Conservation (phyloP, 2,888 invertebrate species). For the Aleiodes testaceus region DNA sequence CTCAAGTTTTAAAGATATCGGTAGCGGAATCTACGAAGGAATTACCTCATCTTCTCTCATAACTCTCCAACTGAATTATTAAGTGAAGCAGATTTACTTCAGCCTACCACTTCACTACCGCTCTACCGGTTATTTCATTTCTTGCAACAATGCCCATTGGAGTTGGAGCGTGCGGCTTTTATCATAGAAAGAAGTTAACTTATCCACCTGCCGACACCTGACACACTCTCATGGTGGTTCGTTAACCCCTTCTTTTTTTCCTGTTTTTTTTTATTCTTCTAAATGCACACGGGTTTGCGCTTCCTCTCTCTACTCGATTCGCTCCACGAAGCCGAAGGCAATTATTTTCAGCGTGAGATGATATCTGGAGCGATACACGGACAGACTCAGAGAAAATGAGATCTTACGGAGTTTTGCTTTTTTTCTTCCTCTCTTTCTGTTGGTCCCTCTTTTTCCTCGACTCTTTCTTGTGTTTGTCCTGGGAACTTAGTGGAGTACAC, state of each 20-base stretch:
- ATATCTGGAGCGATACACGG: slow-evolving; percentile 39
- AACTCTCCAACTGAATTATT: not conserved
- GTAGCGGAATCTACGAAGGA: too few species aligned
- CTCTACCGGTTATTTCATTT: not conserved
- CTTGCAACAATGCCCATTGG: not conserved
- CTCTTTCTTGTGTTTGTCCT: not conserved
- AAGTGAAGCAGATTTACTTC: too few species aligned
- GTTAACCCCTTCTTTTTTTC: slow-evolving; percentile 16
- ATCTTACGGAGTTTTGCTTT: not conserved
- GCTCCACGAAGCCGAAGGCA: slow-evolving; percentile 27
- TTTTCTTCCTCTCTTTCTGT: not conserved
- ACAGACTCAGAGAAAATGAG: slow-evolving; percentile 13
- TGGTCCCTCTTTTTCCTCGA: not conserved
- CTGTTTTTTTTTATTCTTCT: slow-evolving; percentile 2
- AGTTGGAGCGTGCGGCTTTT: not conserved
- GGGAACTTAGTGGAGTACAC: not conserved
- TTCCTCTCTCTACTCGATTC: slow-evolving; percentile 28
- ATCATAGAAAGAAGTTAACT: not conserved
- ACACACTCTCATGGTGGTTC: slow-evolving; percentile 19
- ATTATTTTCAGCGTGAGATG: slow-evolving; percentile 46
- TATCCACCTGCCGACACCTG: slow-evolving; percentile 15
- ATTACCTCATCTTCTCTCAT: too few species aligned
- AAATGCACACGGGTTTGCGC: slow-evolving; percentile 9
- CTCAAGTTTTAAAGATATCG: too few species aligned
- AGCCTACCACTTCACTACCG: too few species aligned